Percentiles rank a stretch among this genome's conserved stretches.
phyloP scores from a whole-genome alignment of 2,113 vertebrate species.

The Rafetus swinhoei region DNA sequence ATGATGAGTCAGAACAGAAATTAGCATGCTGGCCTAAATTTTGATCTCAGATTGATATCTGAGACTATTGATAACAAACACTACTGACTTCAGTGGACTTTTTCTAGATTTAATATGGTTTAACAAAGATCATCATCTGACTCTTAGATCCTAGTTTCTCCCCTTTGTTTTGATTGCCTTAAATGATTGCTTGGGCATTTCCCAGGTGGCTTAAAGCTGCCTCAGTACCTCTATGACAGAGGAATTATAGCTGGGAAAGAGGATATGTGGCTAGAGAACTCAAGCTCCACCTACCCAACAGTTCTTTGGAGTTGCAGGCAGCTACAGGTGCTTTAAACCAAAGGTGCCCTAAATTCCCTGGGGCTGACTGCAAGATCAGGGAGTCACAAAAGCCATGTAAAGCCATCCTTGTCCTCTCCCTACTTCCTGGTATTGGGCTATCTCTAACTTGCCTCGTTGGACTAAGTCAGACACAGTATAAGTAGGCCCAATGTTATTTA shows the following conservation, averaged over 20 bases:
- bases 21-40: neutral
- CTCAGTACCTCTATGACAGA: neutral
- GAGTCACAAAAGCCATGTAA: accelerated
- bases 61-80: neutral
- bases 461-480: neutral
- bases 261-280: neutral
- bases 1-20: neutral
- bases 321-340: neutral
- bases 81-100: neutral
- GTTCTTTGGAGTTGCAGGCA: neutral
- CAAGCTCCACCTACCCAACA: neutral
- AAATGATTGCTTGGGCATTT: neutral
- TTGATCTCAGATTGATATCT: neutral
- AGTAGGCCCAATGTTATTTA: neutral
- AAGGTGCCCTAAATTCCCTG: neutral
- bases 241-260: neutral
- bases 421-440: neutral
- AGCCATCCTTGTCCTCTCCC: neutral
- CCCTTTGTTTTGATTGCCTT: neutral
- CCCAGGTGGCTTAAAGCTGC: neutral
- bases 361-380: neutral
- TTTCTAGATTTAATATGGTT: neutral
- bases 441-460: neutral
- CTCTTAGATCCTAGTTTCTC: neutral
- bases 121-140: neutral